Conservation (phyloP, 2,113 vertebrate species). For the Mormoops blainvillei region DNA sequence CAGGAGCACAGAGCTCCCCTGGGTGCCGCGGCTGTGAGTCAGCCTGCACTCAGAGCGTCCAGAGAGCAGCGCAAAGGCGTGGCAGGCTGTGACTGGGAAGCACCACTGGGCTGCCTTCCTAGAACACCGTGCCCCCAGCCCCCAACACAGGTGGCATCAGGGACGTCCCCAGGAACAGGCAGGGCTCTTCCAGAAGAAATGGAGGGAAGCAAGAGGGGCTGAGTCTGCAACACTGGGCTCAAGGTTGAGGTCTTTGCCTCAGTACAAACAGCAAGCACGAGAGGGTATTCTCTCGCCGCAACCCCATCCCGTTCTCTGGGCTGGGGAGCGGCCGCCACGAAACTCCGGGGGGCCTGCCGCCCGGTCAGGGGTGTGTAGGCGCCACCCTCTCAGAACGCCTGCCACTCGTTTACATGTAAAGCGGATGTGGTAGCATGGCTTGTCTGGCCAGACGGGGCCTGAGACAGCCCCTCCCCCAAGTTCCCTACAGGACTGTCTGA, state of each 20-base stretch:
- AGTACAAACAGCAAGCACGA: background rate
- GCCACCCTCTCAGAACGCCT: background rate
- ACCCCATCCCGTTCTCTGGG: background rate
- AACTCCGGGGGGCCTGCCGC: background rate
- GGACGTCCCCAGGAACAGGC: background rate
- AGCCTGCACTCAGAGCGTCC: background rate
- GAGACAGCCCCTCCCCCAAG: background rate
- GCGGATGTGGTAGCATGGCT: fast-evolving
- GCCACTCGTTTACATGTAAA: background rate
- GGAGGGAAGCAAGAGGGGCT: background rate
- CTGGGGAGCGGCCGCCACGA: background rate
- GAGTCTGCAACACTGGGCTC: background rate
- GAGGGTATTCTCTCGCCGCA: background rate
- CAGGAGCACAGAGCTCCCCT: background rate
- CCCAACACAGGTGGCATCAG: background rate
- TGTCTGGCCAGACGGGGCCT: background rate
- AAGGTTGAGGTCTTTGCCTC: background rate
- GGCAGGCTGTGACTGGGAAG: background rate
- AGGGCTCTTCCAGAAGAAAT: background rate
- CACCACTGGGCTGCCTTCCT: background rate
- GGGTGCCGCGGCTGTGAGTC: background rate
- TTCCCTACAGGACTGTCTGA: background rate
- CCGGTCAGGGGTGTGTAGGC: background rate
- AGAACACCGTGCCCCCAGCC: background rate
- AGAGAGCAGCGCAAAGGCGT: background rate